These are phyloP conservation scores for Arenaria interpres DNA, from an alignment of 2,113 vertebrate genomes.

Conservation along the genomic window DNA sequence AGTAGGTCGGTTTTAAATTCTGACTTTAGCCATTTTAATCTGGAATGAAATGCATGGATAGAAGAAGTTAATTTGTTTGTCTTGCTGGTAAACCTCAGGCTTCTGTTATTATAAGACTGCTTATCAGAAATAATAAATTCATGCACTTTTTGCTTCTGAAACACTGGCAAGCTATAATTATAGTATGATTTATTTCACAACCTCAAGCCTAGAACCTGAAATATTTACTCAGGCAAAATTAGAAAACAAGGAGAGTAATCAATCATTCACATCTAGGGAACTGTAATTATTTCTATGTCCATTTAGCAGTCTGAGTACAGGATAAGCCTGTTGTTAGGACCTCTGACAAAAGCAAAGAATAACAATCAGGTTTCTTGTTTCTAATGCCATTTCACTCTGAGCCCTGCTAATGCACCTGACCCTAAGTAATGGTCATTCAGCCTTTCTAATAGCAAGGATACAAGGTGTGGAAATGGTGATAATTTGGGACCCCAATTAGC, in stretches of 20 bases:
- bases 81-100: neutral
- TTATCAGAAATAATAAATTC: slow-evolving; percentile 10
- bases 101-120: neutral
- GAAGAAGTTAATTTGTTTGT: neutral
- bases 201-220: neutral
- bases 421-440: neutral
- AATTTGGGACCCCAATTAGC: neutral
- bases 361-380: neutral
- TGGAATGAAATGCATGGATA: neutral
- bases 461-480: neutral
- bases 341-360: neutral
- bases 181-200: slow-evolving; percentile 20
- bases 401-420: neutral
- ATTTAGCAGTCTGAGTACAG: neutral
- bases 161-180: slow-evolving; percentile 6
- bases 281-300: neutral
- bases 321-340: neutral
- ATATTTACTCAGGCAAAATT: slow-evolving; percentile 41
- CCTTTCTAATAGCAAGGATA: neutral
- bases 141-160: neutral
- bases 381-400: neutral
- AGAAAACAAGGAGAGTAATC: neutral
- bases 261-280: neutral
- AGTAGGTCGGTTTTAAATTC: neutral
- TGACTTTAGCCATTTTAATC: neutral